Conservation (phyloP, 2,113 vertebrate genomes). For the Crotalus viridis region DNA sequence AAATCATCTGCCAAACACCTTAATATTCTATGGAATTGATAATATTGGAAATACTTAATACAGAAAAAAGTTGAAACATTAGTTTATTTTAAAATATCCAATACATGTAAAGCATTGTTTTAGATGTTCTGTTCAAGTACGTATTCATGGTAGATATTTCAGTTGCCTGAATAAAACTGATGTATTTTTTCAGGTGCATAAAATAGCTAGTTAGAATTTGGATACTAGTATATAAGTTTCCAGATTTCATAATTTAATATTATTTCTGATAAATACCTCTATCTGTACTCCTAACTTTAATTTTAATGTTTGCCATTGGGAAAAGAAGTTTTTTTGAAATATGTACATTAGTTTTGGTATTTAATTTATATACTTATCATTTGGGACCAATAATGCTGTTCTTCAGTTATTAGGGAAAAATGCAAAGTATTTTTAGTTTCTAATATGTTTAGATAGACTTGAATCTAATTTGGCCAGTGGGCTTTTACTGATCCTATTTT, state of each 20-base stretch:
- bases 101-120: constrained; percentile 12
- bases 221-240: background rate
- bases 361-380: background rate
- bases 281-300: background rate
- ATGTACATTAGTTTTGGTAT: background rate
- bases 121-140: constrained; percentile 13
- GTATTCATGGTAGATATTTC: constrained; percentile 34
- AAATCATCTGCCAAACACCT: constrained; percentile 49
- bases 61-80: background rate
- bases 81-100: background rate
- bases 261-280: background rate
- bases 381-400: background rate
- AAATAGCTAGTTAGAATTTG: constrained; percentile 10
- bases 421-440: constrained; percentile 36
- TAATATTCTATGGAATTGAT: constrained; percentile 42
- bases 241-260: background rate
- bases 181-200: constrained; percentile 28
- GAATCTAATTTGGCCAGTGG: constrained; percentile 47
- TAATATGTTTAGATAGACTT: constrained; percentile 35
- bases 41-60: constrained; percentile 32
- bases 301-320: background rate
- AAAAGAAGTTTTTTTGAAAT: background rate
- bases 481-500: constrained; percentile 56
- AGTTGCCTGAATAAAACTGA: constrained; percentile 25
- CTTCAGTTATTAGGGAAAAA: background rate